Evolutionary conservation across 2,888 invertebrate species (phyloP), one percentile per base, ranked within the genome.

Genomic region (Amblyjoppa fuscipennis): DNA sequence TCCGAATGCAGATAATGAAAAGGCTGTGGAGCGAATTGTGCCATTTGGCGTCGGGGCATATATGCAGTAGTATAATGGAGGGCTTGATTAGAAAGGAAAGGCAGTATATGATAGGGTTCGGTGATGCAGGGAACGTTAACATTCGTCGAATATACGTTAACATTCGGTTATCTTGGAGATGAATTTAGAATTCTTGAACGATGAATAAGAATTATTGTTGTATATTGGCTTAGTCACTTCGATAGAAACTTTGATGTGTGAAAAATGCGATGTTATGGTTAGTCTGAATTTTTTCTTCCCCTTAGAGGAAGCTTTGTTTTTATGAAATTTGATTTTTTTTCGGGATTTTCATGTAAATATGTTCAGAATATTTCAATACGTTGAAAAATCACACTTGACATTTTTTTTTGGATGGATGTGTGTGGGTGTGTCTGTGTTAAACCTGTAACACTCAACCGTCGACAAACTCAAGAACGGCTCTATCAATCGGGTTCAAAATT

Each of bases 1-100:
- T 31, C 20, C 76, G 69, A 74, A 73, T 56, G 61, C 61, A 74
- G 85, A 85, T 83, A 85, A 85, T 80, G 85, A 85, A 85, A 83
- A 76, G 80, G 61, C 82, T 53, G 53, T 61, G 70, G 20, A 74
- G 59, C 41, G 59, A 82, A 85, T 82, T 66, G 79, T 79, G 53
- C n/a, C 76, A 49, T 66, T 68, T 71, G 83, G 64, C 45, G 16
- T 41, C 38, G 66, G 73, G 59, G 64, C 41, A 64, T 13, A 2
- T 53, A 68, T 34, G 56, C 49, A 25, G n/a, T 51, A 49, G 34
- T 34, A 77, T 51, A 74, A 41, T 31, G 64, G 25, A 59, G 56
- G 13, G 25, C 38, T 75, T 75, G 75, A 85, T 85, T 70, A 49
- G 70, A 79, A 79, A 76, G 66, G 75, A 53, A 53, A 49, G n/a